Evolutionary conservation across 2,113 vertebrate species (phyloP).

Genomic region (Mobula birostris): DNA sequence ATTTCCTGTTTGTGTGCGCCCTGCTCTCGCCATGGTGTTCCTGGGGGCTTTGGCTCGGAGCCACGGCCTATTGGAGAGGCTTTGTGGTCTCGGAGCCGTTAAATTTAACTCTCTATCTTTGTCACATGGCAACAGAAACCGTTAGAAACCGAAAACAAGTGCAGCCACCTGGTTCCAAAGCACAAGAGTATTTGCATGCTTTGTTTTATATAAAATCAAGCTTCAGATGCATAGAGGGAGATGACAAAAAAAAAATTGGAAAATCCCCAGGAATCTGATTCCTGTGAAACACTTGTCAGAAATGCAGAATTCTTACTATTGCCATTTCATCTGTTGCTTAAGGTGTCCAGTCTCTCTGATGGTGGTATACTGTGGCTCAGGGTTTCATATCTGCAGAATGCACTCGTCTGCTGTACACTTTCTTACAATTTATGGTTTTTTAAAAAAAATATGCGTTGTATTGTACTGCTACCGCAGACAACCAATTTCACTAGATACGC

Average conservation of each 20-base stretch:
- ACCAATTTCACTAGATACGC: too few relatives aligned
- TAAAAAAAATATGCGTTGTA: too few relatives aligned
- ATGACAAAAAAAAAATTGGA: not conserved
- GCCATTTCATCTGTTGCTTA: not conserved
- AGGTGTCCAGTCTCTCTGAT: too few relatives aligned
- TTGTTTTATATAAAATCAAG: too few relatives aligned
- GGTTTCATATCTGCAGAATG: too few relatives aligned
- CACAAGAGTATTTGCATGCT: not conserved
- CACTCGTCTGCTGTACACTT: too few relatives aligned
- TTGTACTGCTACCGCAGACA: too few relatives aligned
- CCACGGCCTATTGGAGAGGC: conserved; percentile 16
- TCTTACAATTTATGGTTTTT: too few relatives aligned
- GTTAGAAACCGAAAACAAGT: not conserved
- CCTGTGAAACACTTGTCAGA: not conserved
- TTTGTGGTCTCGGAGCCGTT: not conserved
- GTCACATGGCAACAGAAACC: conserved; percentile 20
- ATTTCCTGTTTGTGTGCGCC: not conserved
- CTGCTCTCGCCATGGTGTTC: not conserved
- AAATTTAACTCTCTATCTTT: conserved; percentile 34
- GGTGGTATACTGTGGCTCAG: too few relatives aligned
- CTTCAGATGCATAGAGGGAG: not conserved
- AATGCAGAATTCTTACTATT: not conserved
- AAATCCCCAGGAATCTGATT: not conserved
- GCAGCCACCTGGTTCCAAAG: not conserved
- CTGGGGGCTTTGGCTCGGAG: not conserved